Evolutionary conservation across 1,140 invertebrate species (phyloP).

Genomic region (Drosophila lowei): DNA sequence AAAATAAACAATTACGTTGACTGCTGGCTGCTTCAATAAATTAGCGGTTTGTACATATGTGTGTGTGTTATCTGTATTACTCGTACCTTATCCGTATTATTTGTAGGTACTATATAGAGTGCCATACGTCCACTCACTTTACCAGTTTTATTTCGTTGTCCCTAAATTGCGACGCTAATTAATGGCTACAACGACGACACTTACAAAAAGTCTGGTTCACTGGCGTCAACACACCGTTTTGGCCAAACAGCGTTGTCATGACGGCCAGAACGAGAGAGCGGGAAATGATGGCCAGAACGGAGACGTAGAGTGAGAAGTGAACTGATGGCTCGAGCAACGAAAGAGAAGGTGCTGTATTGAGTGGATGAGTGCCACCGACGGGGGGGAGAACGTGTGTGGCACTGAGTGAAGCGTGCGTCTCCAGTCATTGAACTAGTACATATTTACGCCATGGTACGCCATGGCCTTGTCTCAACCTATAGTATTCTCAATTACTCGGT

Average conservation of each 20-base stretch:
- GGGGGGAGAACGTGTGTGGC: too few relatives aligned
- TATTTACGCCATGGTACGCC: too few relatives aligned
- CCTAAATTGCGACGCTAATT: constrained; percentile 51
- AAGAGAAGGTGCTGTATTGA: too few relatives aligned
- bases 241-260: constrained; percentile 42
- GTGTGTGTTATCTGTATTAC: not conserved
- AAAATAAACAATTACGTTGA: too few relatives aligned
- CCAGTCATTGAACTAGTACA: too few relatives aligned
- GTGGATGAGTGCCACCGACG: too few relatives aligned
- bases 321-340: too few relatives aligned
- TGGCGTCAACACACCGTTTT: constrained; percentile 35
- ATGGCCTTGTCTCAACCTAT: constrained; percentile 55
- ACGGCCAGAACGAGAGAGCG: constrained; percentile 43
- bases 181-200: constrained; percentile 41
- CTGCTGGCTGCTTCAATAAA: not conserved
- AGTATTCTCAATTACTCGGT: too few relatives aligned
- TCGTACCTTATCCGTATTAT: not conserved
- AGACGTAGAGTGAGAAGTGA: not conserved
- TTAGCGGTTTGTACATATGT: not conserved
- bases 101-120: not conserved
- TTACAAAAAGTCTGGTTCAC: constrained; percentile 35
- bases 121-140: constrained; percentile 2
- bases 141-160: not conserved
- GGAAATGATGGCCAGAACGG: not conserved
- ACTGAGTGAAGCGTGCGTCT: too few relatives aligned